These are phyloP conservation scores for Tapirus terrestris DNA, from an alignment of 2,113 vertebrate genomes.

Conservation along the genomic window DNA sequence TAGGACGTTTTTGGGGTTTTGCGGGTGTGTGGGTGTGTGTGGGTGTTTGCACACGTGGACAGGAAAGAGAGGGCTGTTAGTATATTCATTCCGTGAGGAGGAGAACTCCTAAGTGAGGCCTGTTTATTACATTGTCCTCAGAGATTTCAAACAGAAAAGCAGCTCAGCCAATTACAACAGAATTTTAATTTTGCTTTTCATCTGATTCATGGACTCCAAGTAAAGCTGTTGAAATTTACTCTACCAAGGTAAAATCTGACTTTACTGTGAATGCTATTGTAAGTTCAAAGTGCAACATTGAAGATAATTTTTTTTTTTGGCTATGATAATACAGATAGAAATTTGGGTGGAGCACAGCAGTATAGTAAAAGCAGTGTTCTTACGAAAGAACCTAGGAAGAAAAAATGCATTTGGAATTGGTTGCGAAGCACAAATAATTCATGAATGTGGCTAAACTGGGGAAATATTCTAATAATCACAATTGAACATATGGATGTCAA, in stretches of 20 bases:
- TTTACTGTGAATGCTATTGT: neutral
- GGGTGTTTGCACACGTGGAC: neutral
- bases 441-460: neutral
- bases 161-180: neutral
- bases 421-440: neutral
- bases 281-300: neutral
- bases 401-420: neutral
- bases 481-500: neutral
- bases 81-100: neutral
- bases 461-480: neutral
- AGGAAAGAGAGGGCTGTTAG: neutral
- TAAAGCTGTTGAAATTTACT: neutral
- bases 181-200: neutral
- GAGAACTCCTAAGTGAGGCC: neutral
- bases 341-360: neutral
- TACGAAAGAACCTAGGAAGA: neutral
- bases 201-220: neutral
- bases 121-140: neutral
- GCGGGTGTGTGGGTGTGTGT: neutral
- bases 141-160: neutral
- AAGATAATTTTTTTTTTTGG: neutral
- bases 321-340: neutral
- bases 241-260: neutral
- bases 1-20: neutral
- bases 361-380: neutral